Percentiles rank a stretch among this genome's conserved stretches.
These are phyloP conservation scores for Kryphioiulus occultus DNA, from an alignment of 2,888 invertebrate genomes.

Conservation along the genomic window DNA sequence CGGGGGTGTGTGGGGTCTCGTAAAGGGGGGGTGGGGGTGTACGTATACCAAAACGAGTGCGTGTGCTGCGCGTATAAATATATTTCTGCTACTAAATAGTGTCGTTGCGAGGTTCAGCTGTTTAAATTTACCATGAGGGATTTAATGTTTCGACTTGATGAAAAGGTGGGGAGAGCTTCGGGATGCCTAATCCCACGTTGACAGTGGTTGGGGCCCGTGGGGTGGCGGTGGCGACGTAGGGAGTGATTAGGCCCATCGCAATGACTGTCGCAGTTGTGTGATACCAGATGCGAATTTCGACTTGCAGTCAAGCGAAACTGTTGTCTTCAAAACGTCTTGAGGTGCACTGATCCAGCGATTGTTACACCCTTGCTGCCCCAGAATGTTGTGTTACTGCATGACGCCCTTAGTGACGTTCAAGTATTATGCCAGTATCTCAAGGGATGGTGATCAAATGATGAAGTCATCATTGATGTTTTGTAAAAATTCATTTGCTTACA, in stretches of 20 bases:
- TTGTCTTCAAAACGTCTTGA: neutral
- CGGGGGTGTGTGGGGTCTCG: neutral
- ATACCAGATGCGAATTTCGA: neutral
- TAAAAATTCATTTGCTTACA: too few species aligned
- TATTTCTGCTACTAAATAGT: neutral
- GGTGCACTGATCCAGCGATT: too few species aligned
- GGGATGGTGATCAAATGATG: too few species aligned
- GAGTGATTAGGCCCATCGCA: neutral
- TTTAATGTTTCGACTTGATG: slow-evolving; percentile 46
- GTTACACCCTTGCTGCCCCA: too few species aligned
- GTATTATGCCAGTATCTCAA: too few species aligned
- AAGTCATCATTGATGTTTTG: too few species aligned
- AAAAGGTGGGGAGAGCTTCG: slow-evolving; percentile 35
- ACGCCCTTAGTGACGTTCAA: too few species aligned
- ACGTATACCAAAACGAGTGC: neutral
- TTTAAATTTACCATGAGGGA: slow-evolving; percentile 39
- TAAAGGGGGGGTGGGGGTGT: neutral
- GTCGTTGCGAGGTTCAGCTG: slow-evolving; percentile 19
- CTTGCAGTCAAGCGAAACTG: too few species aligned
- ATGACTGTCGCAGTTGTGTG: neutral
- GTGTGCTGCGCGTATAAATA: slow-evolving; percentile 6
- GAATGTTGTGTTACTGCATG: too few species aligned
- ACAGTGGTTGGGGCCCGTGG: neutral
- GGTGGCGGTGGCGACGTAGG: neutral
- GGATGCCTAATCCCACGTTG: slow-evolving; percentile 20